Conservation (phyloP, 2,113 vertebrate species). For the Thamnaconus septentrionalis region DNA sequence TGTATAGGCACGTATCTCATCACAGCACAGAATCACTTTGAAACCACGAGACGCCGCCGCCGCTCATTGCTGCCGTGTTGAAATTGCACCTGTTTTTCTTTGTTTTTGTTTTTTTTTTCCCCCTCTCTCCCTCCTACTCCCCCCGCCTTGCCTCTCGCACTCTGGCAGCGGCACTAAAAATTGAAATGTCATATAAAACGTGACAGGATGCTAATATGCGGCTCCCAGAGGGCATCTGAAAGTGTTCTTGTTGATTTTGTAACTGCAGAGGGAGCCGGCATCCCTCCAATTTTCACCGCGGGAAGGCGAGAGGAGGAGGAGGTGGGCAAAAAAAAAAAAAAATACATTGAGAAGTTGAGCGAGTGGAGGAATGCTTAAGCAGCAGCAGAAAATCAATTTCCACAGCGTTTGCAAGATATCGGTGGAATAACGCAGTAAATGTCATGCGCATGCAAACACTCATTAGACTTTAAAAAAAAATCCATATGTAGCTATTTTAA, state of each 20-base stretch:
- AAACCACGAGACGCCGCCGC: slow-evolving; percentile 55
- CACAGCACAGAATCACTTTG: slow-evolving; percentile 58
- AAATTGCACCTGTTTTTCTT: slow-evolving; percentile 74
- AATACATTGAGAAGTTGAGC: slow-evolving; percentile 28
- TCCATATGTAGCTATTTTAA: too few relatives aligned
- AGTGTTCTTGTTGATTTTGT: slow-evolving; percentile 70
- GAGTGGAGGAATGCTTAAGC: slow-evolving; percentile 40
- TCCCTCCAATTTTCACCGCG: slow-evolving; percentile 46
- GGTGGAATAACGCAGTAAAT: too few relatives aligned
- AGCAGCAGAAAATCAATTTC: slow-evolving; percentile 33
- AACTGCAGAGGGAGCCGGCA: slow-evolving; percentile 55
- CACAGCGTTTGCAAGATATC: not conserved
- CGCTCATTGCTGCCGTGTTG: slow-evolving; percentile 57
- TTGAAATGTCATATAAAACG: slow-evolving; percentile 76
- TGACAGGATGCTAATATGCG: slow-evolving; percentile 74
- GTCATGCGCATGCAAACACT: too few relatives aligned
- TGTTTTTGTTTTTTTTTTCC: slow-evolving; percentile 64
- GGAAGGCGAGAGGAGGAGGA: slow-evolving; percentile 3
- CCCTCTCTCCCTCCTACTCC: slow-evolving; percentile 6
- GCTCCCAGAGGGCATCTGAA: slow-evolving; percentile 72
- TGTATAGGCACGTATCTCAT: slow-evolving; percentile 54
- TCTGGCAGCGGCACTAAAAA: slow-evolving; percentile 65
- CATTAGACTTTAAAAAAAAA: too few relatives aligned
- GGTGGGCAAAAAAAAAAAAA: too few relatives aligned
- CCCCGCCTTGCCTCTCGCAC: slow-evolving; percentile 13